phyloP scores from a whole-genome alignment of 2,797 vertebrate species.

The Squalus acanthias region DNA sequence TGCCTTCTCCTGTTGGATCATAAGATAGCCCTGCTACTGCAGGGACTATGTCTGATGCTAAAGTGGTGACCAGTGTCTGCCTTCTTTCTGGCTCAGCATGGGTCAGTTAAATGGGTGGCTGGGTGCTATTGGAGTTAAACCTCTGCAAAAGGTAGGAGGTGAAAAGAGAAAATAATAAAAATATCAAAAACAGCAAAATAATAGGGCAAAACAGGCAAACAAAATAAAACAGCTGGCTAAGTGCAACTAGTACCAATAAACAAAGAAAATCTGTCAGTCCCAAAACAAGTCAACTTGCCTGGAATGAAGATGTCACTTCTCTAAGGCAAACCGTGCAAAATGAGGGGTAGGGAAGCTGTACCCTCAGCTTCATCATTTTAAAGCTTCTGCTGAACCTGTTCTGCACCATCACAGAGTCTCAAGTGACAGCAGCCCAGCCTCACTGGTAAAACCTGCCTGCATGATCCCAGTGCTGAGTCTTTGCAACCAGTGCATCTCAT shows the following conservation, averaged over 20 bases:
- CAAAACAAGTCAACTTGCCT: neutral
- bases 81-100: neutral
- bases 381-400: neutral
- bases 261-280: neutral
- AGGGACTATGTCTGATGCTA: neutral
- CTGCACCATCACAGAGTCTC: neutral
- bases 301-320: neutral
- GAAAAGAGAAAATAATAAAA: neutral
- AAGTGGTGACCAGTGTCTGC: neutral
- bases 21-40: neutral
- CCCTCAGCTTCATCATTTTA: neutral
- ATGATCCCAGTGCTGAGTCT: neutral
- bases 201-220: neutral
- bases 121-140: neutral
- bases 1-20: neutral
- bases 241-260: neutral
- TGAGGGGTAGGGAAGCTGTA: neutral
- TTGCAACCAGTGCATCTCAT: neutral
- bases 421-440: neutral
- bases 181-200: neutral
- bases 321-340: neutral
- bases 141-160: neutral
- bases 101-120: neutral
- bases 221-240: neutral
- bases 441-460: neutral